Evolutionary conservation across 2,888 invertebrate genomes (phyloP).

Genomic region (Phanerotoma sp.): DNA sequence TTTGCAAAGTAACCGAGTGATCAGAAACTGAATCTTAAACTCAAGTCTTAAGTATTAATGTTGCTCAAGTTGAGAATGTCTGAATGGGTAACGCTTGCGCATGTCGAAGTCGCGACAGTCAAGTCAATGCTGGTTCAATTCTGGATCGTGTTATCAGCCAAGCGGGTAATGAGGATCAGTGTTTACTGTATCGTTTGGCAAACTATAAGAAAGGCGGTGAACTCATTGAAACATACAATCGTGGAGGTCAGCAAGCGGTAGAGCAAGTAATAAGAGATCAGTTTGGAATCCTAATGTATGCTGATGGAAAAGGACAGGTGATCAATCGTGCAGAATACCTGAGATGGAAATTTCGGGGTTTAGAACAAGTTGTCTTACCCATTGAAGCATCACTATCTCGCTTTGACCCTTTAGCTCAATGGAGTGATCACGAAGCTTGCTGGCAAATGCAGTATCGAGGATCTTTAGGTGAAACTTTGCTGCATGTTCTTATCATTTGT

Average conservation of each 20-base stretch:
- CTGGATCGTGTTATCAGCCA: slow-evolving; percentile 89
- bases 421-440: slow-evolving; percentile 90
- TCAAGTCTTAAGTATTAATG: not conserved
- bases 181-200: slow-evolving; percentile 82
- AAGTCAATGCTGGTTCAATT: slow-evolving; percentile 70
- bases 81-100: slow-evolving; percentile 56
- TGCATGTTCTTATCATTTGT: slow-evolving; percentile 94
- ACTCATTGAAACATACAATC: slow-evolving; percentile 81
- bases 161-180: slow-evolving; percentile 82
- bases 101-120: slow-evolving; percentile 53
- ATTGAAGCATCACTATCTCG: slow-evolving; percentile 83
- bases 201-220: slow-evolving; percentile 92
- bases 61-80: slow-evolving; percentile 35
- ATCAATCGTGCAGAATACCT: slow-evolving; percentile 87
- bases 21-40: not conserved
- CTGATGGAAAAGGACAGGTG: slow-evolving; percentile 78
- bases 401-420: slow-evolving; percentile 84
- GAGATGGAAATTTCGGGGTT: slow-evolving; percentile 86
- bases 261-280: slow-evolving; percentile 84
- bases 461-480: slow-evolving; percentile 89
- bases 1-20: not conserved
- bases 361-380: slow-evolving; percentile 77
- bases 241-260: slow-evolving; percentile 79
- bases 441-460: slow-evolving; percentile 98
- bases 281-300: slow-evolving; percentile 86